These are phyloP conservation scores for Bursaphelenchus mucronatus DNA, from an alignment of 1,140 invertebrate species.

Conservation along the genomic window DNA sequence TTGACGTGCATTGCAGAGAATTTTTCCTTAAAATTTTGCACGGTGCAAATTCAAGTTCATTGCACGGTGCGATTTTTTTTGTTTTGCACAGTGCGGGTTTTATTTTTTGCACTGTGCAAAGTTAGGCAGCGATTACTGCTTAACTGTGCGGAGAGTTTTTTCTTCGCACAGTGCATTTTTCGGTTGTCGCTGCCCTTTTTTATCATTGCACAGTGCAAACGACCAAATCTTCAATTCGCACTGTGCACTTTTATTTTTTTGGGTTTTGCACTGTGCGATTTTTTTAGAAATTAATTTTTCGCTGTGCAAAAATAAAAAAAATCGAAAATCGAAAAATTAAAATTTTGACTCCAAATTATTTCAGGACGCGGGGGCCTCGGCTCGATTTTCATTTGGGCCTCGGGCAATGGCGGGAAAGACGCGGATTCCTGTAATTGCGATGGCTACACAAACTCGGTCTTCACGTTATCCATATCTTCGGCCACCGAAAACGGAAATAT, in stretches of 20 bases:
- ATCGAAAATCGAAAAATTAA: background rate
- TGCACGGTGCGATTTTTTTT: too few relatives aligned
- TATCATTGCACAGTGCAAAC: conserved; percentile 3
- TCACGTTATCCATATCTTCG: conserved; percentile 94
- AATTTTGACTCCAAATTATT: background rate
- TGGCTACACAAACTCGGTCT: conserved; percentile 85
- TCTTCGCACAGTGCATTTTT: too few relatives aligned
- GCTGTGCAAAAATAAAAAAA: background rate
- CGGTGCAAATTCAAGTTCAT: too few relatives aligned
- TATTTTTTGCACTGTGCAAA: conserved; percentile 46
- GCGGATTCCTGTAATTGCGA: conserved; percentile 94
- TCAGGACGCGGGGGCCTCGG: conserved; percentile 83
- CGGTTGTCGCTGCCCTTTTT: too few relatives aligned
- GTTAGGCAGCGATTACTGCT: too few relatives aligned
- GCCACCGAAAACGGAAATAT: conserved; percentile 77
- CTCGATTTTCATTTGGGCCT: conserved; percentile 97
- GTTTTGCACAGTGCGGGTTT: too few relatives aligned
- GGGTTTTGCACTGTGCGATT: background rate
- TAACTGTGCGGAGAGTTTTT: too few relatives aligned
- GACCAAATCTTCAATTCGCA: conserved; percentile 15
- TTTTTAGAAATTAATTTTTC: too few relatives aligned
- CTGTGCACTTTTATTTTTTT: too few relatives aligned
- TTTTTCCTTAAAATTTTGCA: too few relatives aligned
- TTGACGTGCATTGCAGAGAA: too few relatives aligned
- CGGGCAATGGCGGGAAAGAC: conserved; percentile 85